Evolutionary conservation across 1,140 invertebrate species (phyloP), one percentile per base, ranked within the genome.

Genomic region (Drosophila azteca): DNA sequence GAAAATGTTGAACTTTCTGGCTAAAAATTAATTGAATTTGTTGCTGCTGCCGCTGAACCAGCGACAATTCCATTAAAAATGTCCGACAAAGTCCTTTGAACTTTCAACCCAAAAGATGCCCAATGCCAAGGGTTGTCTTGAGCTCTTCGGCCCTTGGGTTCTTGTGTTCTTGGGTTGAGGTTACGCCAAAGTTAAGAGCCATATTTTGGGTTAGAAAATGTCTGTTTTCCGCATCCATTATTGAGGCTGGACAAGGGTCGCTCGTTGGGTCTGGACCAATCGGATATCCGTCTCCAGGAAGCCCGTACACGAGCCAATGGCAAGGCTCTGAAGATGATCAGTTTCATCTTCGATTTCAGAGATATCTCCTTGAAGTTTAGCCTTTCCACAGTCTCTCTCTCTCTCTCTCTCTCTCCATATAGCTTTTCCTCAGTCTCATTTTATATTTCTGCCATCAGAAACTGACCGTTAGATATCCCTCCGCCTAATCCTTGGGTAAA

Each of bases 11-110:
- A 89, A 83, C 76, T 89, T 88, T 88, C 52, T 72, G 62, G 24
- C 72, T 62, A 79, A 87, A 83, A 85, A 73, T 64, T 79, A 77
- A 85, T 85, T 85, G 72, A 88, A 88, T 79, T 58, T 80, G 44
- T 52, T 58, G 64, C 75, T 44, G 39, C 22, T 31, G 29, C 7
- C 44, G 9, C 35, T 35, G 35, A 26, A 26, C 35, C 26, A 22
- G 55, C 60, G 24, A 17, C 24, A 70, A 80, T 80, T 72, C 82
- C 79, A 88, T 87, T 88, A 87, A 88, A 88, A 61, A 79, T 79
- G 67, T 69, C 71, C 75, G 58, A 24, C 26, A 50, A 41, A 65
- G 64, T 66, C 60, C 48, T 79, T 68, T 83, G 71, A 88, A 78
- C 83, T 77, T 69, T 67, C 43, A 63, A 61, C 57, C 52, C 24